Base-by-base conservation (phyloP, 2,888 invertebrate species). In the Cosmorhoe ocellata region DNA sequence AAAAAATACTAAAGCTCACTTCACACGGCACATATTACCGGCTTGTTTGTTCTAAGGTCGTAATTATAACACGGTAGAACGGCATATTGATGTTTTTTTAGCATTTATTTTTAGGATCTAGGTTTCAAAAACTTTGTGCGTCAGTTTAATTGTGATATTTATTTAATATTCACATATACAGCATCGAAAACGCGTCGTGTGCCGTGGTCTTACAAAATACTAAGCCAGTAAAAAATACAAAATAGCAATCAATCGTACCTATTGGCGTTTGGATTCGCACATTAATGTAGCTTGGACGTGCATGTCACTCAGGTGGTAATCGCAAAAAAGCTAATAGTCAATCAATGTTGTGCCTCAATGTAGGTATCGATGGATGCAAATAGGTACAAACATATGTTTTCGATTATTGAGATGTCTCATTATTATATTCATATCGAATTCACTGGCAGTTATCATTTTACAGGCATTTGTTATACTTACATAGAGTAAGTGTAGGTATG, bases 271-370 rank as follows among this genome's bases (percentile, higher is more conserved):
- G 61, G 59, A 63, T 81, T 79, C 70, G 74, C 79, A 71, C 81
- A 68, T 76, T 75, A 74, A 64, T 59, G 59, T 61, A 61, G 67
- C 63, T 64, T 70, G 61, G 43, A 48, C 64, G 67, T 75, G 40
- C 82, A 75, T 79, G 82, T 84, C 79, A 81, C 68, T 86, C 84
- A 81, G 66, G 39, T 45, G 40, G 56, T 50, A 45, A 58, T 64
- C 64, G 71, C 69, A 76, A 75, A 69, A 69, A 74, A 63, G 66
- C 61, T 68, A 72, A 72, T 52, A 48, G 47, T 41, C 48, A 54
- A 56, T 59, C 48, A 45, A 54, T 59, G 39, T 27, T 41, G 36
- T 28, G 54, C 43, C 33, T 49, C 32, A 44, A 37, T 42, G 42
- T n/a, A n/a, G n/a, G n/a, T 43, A 38, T 33, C 38, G 42, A 48